Percentiles rank a stretch among this genome's conserved stretches.
phyloP scores from a whole-genome alignment of 2,797 vertebrate species.

The Artibeus lituratus region DNA sequence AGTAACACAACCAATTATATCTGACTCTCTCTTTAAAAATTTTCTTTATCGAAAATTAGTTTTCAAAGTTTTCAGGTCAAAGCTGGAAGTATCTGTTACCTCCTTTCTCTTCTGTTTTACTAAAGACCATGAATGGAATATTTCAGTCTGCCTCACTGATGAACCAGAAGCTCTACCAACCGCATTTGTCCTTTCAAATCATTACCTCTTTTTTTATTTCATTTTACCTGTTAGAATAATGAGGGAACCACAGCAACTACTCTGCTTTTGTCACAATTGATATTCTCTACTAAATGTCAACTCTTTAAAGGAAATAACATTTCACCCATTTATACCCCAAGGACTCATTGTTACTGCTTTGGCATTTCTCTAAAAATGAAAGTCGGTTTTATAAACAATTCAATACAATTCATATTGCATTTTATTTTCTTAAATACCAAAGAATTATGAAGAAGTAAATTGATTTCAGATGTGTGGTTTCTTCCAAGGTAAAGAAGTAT shows the following conservation, averaged over 20 bases:
- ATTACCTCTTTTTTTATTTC: not conserved
- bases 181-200: not conserved
- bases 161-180: not conserved
- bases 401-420: not conserved
- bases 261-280: not conserved
- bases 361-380: constrained; percentile 17
- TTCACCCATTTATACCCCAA: not conserved
- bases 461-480: not conserved
- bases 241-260: not conserved
- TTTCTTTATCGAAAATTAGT: constrained; percentile 10
- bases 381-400: constrained; percentile 41
- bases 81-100: not conserved
- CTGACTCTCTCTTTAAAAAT: constrained; percentile 20
- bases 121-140: not conserved
- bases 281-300: not conserved
- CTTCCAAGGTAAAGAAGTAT: not conserved
- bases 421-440: not conserved
- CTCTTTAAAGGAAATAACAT: not conserved
- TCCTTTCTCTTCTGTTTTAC: not conserved
- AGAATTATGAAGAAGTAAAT: not conserved
- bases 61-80: constrained; percentile 31
- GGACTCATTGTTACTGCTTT: not conserved
- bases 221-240: not conserved
- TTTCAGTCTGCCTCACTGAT: not conserved
- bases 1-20: not conserved